phyloP scores from a whole-genome alignment of 1,140 invertebrate species.

The honey bee (Apis mellifera) region DNA sequence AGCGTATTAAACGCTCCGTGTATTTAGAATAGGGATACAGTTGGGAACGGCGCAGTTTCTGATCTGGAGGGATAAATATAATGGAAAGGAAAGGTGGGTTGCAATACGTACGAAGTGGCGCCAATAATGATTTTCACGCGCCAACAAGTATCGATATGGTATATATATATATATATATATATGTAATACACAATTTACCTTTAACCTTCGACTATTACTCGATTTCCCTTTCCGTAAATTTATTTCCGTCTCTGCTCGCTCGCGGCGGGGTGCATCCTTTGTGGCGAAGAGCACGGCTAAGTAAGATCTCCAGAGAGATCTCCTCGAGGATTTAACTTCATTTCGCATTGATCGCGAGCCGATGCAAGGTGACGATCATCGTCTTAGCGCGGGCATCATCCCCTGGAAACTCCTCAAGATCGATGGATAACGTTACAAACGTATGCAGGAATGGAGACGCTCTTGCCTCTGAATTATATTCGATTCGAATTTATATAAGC shows the following conservation, averaged over 20 bases:
- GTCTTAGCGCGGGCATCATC: conserved; percentile 52
- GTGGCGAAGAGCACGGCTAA: neutral
- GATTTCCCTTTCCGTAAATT: neutral
- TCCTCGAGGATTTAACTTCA: conserved; percentile 64
- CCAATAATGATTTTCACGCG: no score
- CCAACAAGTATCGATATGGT: no score
- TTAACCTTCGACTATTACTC: neutral
- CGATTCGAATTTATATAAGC: neutral
- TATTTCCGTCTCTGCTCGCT: neutral
- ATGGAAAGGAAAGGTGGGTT: no score
- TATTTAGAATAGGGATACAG: no score
- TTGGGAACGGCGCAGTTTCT: no score
- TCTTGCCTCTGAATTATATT: conserved; percentile 11
- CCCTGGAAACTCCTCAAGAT: conserved; percentile 17
- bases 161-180: no score
- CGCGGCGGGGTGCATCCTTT: neutral
- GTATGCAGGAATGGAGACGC: neutral
- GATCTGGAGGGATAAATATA: no score
- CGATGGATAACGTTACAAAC: neutral
- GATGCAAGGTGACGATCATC: conserved; percentile 57
- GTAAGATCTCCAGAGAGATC: conserved; percentile 14
- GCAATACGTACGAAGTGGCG: no score
- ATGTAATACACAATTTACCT: no score
- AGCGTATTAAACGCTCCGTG: neutral
- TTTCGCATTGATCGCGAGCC: conserved; percentile 68